A percentile compares a stretch with the other conserved stretches of the same genome.
Evolutionary conservation across 2,888 invertebrate species (phyloP).

Genomic region (Ennomos quercinarius): DNA sequence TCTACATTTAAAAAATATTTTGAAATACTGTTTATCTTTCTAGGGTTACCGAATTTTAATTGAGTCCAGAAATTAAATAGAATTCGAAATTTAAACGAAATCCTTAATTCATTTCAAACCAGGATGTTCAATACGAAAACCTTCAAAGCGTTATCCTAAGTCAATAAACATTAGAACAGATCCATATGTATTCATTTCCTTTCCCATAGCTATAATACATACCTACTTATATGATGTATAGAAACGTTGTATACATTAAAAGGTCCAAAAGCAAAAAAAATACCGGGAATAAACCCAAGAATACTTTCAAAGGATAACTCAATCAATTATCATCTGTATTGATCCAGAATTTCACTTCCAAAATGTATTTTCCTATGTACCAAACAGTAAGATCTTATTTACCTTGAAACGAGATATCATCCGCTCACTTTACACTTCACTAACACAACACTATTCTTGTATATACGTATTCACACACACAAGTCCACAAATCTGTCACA

Average conservation of each 20-base stretch:
- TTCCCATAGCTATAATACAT: background rate
- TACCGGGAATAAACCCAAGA: slow-evolving; percentile 9
- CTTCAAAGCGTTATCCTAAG: slow-evolving; percentile 12
- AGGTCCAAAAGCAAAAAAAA: background rate
- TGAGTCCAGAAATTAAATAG: too few species aligned
- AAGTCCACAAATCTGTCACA: slow-evolving; percentile 39
- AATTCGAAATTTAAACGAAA: background rate
- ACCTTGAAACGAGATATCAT: slow-evolving; percentile 54
- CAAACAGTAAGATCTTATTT: slow-evolving; percentile 39
- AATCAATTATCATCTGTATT: slow-evolving; percentile 16
- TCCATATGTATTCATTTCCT: background rate
- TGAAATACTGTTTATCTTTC: too few species aligned
- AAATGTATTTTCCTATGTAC: slow-evolving; percentile 25
- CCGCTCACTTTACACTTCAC: slow-evolving; percentile 54
- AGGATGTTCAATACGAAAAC: slow-evolving; percentile 1
- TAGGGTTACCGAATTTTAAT: too few species aligned
- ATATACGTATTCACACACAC: slow-evolving; percentile 40
- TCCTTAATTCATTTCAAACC: background rate
- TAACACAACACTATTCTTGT: slow-evolving; percentile 53
- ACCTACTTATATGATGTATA: too few species aligned
- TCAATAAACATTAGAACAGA: slow-evolving; percentile 7
- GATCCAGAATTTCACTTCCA: slow-evolving; percentile 18
- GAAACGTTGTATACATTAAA: background rate
- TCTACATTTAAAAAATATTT: too few species aligned
- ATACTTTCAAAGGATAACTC: slow-evolving; percentile 9